phyloP scores from a whole-genome alignment of 2,797 vertebrate species.

The Mico argentatus region DNA sequence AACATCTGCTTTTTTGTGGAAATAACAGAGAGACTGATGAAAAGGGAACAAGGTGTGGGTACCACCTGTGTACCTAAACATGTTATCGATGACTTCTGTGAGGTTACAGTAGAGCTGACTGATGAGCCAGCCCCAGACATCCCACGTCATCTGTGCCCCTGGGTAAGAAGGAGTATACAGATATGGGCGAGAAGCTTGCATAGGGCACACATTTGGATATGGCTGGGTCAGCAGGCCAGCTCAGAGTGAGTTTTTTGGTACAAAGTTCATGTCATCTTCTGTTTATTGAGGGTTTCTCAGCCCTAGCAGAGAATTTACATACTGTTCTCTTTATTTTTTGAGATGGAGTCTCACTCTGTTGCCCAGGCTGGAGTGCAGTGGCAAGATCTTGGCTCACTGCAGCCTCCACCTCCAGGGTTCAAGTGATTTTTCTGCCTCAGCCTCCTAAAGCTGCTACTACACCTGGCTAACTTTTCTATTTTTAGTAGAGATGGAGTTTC shows the following conservation, averaged over 20 bases:
- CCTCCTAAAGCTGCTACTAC: too few species aligned
- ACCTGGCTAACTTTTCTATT: too few species aligned
- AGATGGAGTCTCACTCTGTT: too few species aligned
- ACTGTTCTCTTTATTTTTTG: background rate
- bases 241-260: background rate
- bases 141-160: background rate
- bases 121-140: background rate
- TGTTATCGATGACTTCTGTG: background rate
- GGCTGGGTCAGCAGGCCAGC: background rate
- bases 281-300: background rate
- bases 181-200: background rate
- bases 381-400: too few species aligned
- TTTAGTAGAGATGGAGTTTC: too few species aligned
- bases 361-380: too few species aligned
- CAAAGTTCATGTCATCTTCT: background rate
- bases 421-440: too few species aligned
- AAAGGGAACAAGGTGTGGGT: background rate
- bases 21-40: background rate
- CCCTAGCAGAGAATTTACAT: background rate
- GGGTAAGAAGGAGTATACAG: background rate
- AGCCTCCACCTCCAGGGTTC: too few species aligned
- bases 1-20: background rate
- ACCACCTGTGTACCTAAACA: background rate
- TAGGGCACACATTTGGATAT: background rate
- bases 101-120: background rate